phyloP scores from a whole-genome alignment of 2,797 vertebrate genomes.

The Hirundo rustica region DNA sequence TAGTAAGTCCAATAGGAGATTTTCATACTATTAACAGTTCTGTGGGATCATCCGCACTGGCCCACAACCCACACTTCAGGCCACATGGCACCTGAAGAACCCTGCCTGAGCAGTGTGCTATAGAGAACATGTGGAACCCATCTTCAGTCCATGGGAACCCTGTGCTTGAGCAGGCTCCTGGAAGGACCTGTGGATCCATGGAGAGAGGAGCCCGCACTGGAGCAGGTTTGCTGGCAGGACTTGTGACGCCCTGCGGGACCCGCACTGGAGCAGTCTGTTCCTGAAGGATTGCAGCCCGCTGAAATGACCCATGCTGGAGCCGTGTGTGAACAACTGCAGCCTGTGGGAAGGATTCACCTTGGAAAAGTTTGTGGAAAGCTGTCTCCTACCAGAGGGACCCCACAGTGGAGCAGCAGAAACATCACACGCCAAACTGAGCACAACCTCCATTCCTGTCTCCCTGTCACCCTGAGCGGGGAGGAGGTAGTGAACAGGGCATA shows the following conservation, averaged over 20 bases:
- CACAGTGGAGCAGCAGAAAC: not conserved
- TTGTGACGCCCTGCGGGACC: not conserved
- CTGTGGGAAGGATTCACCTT: not conserved
- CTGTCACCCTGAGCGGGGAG: accelerated
- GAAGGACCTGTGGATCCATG: not conserved
- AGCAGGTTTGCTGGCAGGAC: not conserved
- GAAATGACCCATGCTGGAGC: not conserved
- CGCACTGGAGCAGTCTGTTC: not conserved
- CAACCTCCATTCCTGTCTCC: not conserved
- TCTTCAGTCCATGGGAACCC: not conserved
- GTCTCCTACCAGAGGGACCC: no score
- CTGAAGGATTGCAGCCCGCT: not conserved
- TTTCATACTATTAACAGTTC: not conserved
- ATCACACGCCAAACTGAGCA: not conserved
- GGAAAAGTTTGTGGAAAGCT: not conserved
- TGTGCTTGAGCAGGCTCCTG: not conserved
- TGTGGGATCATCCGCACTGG: not conserved
- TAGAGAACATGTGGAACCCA: not conserved
- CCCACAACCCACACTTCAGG: not conserved
- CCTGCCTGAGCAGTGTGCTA: not conserved
- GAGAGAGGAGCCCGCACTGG: not conserved
- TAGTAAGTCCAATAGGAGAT: not conserved
- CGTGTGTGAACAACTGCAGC: no score
- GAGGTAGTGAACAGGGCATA: not conserved
- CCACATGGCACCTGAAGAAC: not conserved